Conservation (phyloP, 92 coral and sea anemone species). For the Parazoanthus swiftii region DNA sequence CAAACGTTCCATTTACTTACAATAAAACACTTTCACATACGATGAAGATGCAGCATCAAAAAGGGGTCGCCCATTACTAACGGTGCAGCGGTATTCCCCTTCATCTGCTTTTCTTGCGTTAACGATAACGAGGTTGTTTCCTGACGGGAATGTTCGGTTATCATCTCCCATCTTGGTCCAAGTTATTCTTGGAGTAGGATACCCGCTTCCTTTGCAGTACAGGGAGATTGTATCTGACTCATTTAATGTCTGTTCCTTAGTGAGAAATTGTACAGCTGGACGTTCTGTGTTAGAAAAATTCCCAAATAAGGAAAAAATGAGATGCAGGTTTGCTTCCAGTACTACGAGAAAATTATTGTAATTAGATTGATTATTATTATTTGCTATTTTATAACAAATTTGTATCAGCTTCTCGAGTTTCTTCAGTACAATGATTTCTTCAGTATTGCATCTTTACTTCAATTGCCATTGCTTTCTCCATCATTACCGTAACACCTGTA, state of each 20-base stretch:
- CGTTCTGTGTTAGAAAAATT: conserved; percentile 2
- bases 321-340: background rate
- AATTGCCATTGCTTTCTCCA: no score
- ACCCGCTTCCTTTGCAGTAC: conserved; percentile 55
- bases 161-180: conserved; percentile 52
- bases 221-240: conserved; percentile 53
- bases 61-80: conserved; percentile 64
- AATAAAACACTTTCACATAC: conserved; percentile 35
- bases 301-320: background rate
- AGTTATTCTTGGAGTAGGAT: conserved; percentile 51
- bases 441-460: no score
- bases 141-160: conserved; percentile 17
- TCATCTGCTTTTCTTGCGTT: conserved; percentile 50
- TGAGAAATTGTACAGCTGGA: background rate
- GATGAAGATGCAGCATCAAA: conserved; percentile 45
- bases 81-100: conserved; percentile 73
- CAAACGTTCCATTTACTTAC: conserved; percentile 3
- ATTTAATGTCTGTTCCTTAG: conserved; percentile 26
- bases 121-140: conserved; percentile 31
- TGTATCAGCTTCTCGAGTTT: no score
- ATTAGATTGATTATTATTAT: no score
- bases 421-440: no score
- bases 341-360: no score
- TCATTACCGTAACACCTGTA: no score
- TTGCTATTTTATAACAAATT: no score